Evolutionary conservation across 2,113 vertebrate species (phyloP), one percentile per base, ranked within the genome.

Genomic region (Argyrosomus japonicus): DNA sequence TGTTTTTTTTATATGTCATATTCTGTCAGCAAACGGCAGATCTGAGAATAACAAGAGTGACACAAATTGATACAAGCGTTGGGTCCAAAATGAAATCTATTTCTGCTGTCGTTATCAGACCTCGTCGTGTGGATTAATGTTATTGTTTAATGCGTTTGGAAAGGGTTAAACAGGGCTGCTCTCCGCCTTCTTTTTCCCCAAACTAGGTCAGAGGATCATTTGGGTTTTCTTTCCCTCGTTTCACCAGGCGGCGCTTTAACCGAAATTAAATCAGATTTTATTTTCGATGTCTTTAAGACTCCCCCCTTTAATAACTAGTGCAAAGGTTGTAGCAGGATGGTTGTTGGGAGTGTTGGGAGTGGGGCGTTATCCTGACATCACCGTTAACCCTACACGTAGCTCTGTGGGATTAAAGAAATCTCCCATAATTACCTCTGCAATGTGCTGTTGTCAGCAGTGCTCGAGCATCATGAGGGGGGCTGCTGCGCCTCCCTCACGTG

Each of bases 381-480:
- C 63, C 27, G 43, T 83, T 62, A 62, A 43, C 21, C 27, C 48
- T 27, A 40, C 36, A 7, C 8, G 43, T 27, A 65, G 47, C 18
- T 29, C 19, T 64, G 11, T 48, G 57, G 65, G 76, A 87, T 91
- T 87, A 88, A 83, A 82, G 8, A 88, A 88, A 90, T 83, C 76
- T 84, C 74, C 65, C 19, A 1, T 81, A 75, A 88, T 89, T 64
- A 74, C n/a, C 75, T 67, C 17, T 6, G n/a, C 25, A 23, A 32
- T 5, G 8, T 54, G 61, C 29, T 67, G 65, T 54, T 64, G 50
- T 70, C 61, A 51, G 61, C 69, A 48, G 32, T 3, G 6, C 47
- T 60, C 0, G 6, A 19, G n/a, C 0, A 1, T 58, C 53, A 67
- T 58, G 71, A 61, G 63, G 58, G 56, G 64, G 10, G 10, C 43